These are phyloP conservation scores for Atta cephalotes DNA, from an alignment of 1,140 invertebrate species.

Conservation along the genomic window DNA sequence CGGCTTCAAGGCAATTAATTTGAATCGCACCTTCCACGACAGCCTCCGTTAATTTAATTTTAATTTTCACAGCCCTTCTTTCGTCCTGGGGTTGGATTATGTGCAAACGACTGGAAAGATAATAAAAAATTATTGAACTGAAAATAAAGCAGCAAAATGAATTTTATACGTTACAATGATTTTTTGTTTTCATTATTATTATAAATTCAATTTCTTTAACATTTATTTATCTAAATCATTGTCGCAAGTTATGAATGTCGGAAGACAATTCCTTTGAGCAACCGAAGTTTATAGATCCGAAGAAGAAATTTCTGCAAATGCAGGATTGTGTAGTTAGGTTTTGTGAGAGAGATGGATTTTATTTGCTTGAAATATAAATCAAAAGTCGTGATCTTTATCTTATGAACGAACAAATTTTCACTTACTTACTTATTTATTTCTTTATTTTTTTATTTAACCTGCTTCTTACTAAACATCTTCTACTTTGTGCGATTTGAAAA, in stretches of 20 bases:
- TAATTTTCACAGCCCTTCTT: constrained; percentile 60
- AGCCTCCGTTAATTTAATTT: constrained; percentile 73
- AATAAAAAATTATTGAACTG: constrained; percentile 17
- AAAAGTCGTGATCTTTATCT: not conserved
- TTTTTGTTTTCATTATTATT: not conserved
- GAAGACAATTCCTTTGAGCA: not conserved
- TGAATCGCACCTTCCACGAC: constrained; percentile 46
- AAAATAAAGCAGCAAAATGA: not conserved
- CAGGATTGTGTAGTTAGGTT: constrained; percentile 18
- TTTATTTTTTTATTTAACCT: constrained; percentile 37
- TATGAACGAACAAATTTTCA: not conserved
- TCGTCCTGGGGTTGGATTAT: not conserved
- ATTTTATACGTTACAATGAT: not conserved
- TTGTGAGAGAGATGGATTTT: not conserved
- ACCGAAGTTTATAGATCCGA: not conserved
- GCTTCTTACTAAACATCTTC: not conserved
- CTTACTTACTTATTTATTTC: not conserved
- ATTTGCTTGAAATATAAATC: too few species aligned
- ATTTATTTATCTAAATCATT: not conserved
- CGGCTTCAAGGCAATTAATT: constrained; percentile 72
- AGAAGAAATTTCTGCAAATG: constrained; percentile 40
- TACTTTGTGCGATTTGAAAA: not conserved
- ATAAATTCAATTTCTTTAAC: not conserved
- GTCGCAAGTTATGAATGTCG: not conserved
- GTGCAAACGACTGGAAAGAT: constrained; percentile 30